Evolutionary conservation across 2,888 invertebrate species (phyloP).

Genomic region (Sphinx pinastri): DNA sequence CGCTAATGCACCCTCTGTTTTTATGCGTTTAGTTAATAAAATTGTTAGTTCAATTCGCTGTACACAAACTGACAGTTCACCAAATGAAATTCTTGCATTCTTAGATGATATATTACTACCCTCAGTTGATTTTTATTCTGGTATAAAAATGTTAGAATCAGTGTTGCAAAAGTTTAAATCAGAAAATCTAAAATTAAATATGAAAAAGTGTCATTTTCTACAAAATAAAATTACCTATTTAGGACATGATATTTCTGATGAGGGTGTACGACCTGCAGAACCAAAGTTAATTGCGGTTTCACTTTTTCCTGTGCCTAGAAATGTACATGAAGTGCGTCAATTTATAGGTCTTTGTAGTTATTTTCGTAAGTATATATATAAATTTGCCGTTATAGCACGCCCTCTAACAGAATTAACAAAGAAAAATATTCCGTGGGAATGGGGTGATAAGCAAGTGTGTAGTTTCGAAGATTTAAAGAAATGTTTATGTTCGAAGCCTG

Average conservation of each 20-base stretch:
- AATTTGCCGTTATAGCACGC: background rate
- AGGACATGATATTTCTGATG: background rate
- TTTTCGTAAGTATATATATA: background rate
- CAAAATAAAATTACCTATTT: background rate
- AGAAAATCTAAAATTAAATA: conserved; percentile 11
- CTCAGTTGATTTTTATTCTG: background rate
- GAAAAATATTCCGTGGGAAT: background rate
- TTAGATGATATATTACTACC: background rate
- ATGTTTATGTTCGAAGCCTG: background rate
- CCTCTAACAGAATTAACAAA: background rate
- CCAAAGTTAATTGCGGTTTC: background rate
- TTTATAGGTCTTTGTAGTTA: background rate
- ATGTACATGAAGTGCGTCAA: too few species aligned
- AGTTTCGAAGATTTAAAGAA: background rate
- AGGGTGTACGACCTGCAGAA: background rate
- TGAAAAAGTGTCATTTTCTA: background rate
- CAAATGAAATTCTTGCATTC: background rate
- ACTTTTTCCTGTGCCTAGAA: background rate
- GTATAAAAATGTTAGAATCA: background rate
- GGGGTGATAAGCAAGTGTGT: background rate
- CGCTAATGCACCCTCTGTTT: background rate
- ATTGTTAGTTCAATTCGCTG: background rate
- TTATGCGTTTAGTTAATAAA: background rate
- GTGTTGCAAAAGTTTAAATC: background rate
- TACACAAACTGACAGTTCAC: background rate